Conservation (phyloP, 2,797 vertebrate species). For the Danio albolineatus region DNA sequence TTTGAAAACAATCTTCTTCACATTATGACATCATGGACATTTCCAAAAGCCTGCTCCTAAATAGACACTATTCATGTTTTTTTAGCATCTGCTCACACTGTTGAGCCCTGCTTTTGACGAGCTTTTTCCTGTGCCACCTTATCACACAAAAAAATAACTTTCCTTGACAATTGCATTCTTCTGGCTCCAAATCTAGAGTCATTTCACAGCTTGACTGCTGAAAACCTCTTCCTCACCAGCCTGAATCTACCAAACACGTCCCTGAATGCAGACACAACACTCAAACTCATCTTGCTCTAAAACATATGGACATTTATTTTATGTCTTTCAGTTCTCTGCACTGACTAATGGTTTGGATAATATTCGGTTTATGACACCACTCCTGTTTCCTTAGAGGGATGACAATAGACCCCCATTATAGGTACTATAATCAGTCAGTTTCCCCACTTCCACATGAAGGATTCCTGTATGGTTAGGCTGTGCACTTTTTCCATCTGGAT, state of each 20-base stretch:
- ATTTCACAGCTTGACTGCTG: not conserved
- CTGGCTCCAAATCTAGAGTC: not conserved
- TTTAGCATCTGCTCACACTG: not conserved
- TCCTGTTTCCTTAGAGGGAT: not conserved
- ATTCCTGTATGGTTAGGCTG: not conserved
- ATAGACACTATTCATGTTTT: not conserved
- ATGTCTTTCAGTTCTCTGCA: not conserved
- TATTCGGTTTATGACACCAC: not conserved
- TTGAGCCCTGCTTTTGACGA: not conserved
- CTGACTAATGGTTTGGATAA: not conserved
- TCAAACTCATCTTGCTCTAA: not conserved
- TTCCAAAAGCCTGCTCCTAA: too few relatives aligned
- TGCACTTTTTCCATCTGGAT: not conserved
- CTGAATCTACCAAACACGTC: not conserved
- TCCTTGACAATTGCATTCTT: not conserved
- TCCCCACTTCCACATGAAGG: not conserved
- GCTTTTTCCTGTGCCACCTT: not conserved
- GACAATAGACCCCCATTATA: not conserved
- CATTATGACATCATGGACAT: too few relatives aligned
- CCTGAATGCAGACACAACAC: not conserved
- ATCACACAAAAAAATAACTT: not conserved
- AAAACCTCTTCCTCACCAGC: not conserved
- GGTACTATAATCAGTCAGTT: not conserved
- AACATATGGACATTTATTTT: not conserved
- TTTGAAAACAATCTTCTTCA: too few relatives aligned